Evolutionary conservation across 37 sponge, comb jelly and placozoan species (phyloP).

Genomic region (Beroe forskalii): DNA sequence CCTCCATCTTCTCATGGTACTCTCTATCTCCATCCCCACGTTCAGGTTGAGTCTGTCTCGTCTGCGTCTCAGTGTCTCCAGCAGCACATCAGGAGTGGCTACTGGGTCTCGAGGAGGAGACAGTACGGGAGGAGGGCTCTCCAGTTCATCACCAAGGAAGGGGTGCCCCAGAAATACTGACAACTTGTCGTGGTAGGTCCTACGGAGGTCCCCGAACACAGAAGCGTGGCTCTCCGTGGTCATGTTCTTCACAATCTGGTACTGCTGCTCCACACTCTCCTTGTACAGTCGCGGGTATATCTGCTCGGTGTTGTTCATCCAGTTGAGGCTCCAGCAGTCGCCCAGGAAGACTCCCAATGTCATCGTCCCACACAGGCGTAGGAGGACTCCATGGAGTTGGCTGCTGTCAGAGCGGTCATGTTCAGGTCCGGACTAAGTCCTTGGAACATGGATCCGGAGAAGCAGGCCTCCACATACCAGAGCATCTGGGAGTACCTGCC

Average conservation of each 20-base stretch:
- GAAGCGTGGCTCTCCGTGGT: slow-evolving; percentile 74
- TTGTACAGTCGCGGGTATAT: slow-evolving; percentile 67
- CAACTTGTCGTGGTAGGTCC: not conserved
- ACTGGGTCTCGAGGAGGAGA: not conserved
- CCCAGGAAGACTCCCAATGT: slow-evolving; percentile 75
- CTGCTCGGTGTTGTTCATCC: slow-evolving; percentile 81
- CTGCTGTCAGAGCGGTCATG: slow-evolving; percentile 75
- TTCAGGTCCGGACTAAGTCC: slow-evolving; percentile 65
- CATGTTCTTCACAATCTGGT: slow-evolving; percentile 71
- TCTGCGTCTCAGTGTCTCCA: slow-evolving; percentile 7
- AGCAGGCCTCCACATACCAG: slow-evolving; percentile 80
- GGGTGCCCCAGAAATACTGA: slow-evolving; percentile 24
- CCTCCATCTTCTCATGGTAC: not conserved
- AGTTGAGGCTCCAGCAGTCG: slow-evolving; percentile 80
- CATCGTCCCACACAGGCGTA: slow-evolving; percentile 77
- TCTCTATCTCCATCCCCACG: not conserved
- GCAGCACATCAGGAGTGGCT: not conserved
- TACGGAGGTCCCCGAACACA: slow-evolving; percentile 72
- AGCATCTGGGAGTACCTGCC: slow-evolving; percentile 72
- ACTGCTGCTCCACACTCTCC: slow-evolving; percentile 74
- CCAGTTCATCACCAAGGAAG: not conserved
- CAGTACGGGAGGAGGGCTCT: not conserved
- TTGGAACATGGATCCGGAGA: slow-evolving; percentile 84
- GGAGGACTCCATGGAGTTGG: slow-evolving; percentile 73
- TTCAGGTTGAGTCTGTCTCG: not conserved